Conservation (phyloP, 1,140 invertebrate species). For the Steinernema khuongi region DNA sequence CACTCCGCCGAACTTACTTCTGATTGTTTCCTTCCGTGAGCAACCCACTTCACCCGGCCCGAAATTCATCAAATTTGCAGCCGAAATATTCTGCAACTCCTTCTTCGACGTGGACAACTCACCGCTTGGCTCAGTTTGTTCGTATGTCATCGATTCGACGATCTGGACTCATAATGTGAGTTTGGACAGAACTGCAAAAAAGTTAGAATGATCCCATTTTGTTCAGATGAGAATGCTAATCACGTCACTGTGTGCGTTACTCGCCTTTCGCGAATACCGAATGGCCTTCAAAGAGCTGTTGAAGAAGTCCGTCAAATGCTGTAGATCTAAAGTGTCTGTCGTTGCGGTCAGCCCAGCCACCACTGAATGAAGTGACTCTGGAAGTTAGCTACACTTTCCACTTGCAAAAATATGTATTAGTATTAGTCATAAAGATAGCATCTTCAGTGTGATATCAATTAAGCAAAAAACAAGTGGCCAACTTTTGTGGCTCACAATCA, state of each 20-base stretch:
- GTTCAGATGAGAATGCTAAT: background rate
- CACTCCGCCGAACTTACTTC: background rate
- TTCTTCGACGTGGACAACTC: background rate
- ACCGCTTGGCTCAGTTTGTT: too few species aligned
- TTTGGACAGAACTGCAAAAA: too few species aligned
- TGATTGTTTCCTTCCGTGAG: background rate
- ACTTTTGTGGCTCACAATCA: too few species aligned
- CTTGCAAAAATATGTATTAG: too few species aligned
- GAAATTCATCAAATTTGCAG: background rate
- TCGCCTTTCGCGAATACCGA: background rate
- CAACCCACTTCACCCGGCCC: background rate
- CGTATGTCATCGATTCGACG: background rate
- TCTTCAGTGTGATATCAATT: too few species aligned
- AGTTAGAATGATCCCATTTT: too few species aligned
- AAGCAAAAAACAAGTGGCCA: too few species aligned
- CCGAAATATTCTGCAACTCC: background rate
- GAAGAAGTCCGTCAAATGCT: background rate
- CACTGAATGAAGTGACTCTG: too few species aligned
- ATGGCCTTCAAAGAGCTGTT: background rate
- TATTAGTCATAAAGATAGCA: too few species aligned
- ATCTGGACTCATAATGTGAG: background rate
- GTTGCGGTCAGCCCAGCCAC: background rate
- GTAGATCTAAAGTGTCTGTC: background rate
- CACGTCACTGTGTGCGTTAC: background rate
- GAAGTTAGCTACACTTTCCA: too few species aligned